Evolutionary conservation across 2,888 invertebrate genomes (phyloP), one percentile per base, ranked within the genome.

Genomic region (Pecten maximus): DNA sequence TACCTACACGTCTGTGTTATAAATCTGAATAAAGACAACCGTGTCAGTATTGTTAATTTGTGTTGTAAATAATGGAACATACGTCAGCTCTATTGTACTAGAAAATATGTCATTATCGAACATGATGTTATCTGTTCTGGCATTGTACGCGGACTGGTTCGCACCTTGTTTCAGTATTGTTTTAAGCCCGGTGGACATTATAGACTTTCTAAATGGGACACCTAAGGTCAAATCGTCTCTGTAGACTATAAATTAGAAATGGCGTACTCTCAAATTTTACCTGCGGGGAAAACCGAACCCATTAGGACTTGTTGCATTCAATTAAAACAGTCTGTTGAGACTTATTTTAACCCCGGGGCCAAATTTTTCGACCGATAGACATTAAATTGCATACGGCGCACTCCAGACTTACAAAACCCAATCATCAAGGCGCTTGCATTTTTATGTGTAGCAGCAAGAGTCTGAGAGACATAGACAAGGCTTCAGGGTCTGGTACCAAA

Each of bases 51-150:
- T 74, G 74, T 74, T 35, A 74, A 74, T 6, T 15, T 35, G 10
- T 74, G 74, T 74, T 74, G 23, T 74, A 74, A 35, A 74, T 74
- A 74, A 74, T 74, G 28, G 35, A 12, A 8, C 28, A 35, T 74
- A 74, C 74, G 74, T 6, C 74, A 74, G 4, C 2, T 0, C 74
- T 15, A 35, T 74, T 74, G 74, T 74, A 28, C 35, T 74, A 12
- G 35, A 35, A 74, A 74, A 74, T 74, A 74, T 74, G 74, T 74
- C 74, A 74, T 74, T 74, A 74, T 74, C 74, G 74, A 74, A 35
- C 15, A 3, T 15, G 74, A 74, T 74, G 28, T 2, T 74, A 74
- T 74, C 74, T 35, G 35, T 23, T 74, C 0, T 74, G 74, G 35
- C 74, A 74, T 74, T 74, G 74, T 74, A 28, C 28, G 74, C 35